phyloP scores from a whole-genome alignment of 1,140 invertebrate genomes.

The Orchesella cincta region DNA sequence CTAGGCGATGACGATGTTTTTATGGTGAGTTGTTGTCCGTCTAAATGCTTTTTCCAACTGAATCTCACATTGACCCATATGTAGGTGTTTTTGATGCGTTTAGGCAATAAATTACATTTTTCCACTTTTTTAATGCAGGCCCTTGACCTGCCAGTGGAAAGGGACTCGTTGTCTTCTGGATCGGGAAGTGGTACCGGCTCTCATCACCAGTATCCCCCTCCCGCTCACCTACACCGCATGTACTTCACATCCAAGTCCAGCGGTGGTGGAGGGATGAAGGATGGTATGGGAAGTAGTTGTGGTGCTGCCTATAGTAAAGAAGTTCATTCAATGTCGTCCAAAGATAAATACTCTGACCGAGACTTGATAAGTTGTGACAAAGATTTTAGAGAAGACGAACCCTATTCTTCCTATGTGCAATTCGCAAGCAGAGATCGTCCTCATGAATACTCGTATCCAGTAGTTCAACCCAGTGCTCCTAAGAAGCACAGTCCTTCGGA shows the following conservation, averaged over 20 bases:
- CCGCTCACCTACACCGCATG: constrained; percentile 59
- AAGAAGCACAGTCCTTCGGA: constrained; percentile 30
- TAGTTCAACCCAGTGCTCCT: constrained; percentile 44
- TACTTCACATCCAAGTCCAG: constrained; percentile 56
- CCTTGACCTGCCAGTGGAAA: constrained; percentile 75
- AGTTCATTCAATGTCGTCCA: constrained; percentile 55
- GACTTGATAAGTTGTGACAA: constrained; percentile 50
- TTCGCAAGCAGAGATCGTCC: constrained; percentile 62
- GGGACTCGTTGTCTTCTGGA: constrained; percentile 68
- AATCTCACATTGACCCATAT: constrained; percentile 6
- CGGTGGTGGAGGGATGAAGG: constrained; percentile 35
- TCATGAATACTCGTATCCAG: constrained; percentile 58
- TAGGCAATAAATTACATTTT: not conserved
- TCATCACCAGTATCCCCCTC: constrained; percentile 52
- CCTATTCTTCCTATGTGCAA: constrained; percentile 82
- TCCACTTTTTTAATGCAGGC: constrained; percentile 61
- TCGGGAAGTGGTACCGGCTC: constrained; percentile 62
- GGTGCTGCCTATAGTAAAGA: constrained; percentile 53
- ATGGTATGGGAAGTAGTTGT: constrained; percentile 44
- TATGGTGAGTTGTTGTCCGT: constrained; percentile 68
- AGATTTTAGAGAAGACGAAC: constrained; percentile 52
- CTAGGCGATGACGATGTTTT: constrained; percentile 80
- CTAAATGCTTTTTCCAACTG: constrained; percentile 25
- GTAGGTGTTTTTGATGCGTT: constrained; percentile 3
- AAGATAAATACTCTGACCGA: constrained; percentile 50